Evolutionary conservation across 2,113 vertebrate species (phyloP), one percentile per base, ranked within the genome.

Genomic region (Microtus ochrogaster): DNA sequence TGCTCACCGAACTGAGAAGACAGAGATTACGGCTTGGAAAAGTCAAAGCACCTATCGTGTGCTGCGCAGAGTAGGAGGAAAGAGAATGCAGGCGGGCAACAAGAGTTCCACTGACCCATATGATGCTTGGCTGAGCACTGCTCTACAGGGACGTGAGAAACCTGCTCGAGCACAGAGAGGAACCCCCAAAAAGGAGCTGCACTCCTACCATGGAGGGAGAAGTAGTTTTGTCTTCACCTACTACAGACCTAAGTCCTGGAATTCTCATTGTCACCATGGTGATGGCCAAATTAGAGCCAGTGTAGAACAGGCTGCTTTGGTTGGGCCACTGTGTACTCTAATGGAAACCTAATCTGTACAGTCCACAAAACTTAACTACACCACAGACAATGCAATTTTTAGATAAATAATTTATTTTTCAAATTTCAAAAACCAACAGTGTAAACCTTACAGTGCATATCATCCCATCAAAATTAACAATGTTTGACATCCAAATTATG

Each of bases 381-480:
- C 10, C 30, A 3, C 39, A 58, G 41, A 77, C 4, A 84, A 72
- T 24, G 41, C 0, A 55, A 41, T 36, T 76, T 76, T 36, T 61
- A 76, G 83, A 70, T 65, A 77, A 84, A 91, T 39, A 33, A 73
- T 66, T 79, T 36, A 12, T 52, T 70, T 14, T 44, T 92, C 95
- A 90, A 93, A 94, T 77, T 22, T 22, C 5, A 92, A 36, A 30
- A 70, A 47, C 0, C 36, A 92, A n/a, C 22, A 83, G 12, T 91
- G 9, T 68, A 91, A 89, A 89, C 94, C 61, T 91, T 63, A 91
- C 26, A 94, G 52, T 55, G 5, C 30, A 61, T 52, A 66, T 36
- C n/a, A 91, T 73, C 41, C 39, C 28, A 82, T 93, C 44, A 95
- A 92, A 90, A 92, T 63, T 89, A 73, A 85, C 30, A 61, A 39